Evolutionary conservation across 2,113 vertebrate species (phyloP), one percentile per base, ranked within the genome.

Genomic region (Tiliqua scincoides): DNA sequence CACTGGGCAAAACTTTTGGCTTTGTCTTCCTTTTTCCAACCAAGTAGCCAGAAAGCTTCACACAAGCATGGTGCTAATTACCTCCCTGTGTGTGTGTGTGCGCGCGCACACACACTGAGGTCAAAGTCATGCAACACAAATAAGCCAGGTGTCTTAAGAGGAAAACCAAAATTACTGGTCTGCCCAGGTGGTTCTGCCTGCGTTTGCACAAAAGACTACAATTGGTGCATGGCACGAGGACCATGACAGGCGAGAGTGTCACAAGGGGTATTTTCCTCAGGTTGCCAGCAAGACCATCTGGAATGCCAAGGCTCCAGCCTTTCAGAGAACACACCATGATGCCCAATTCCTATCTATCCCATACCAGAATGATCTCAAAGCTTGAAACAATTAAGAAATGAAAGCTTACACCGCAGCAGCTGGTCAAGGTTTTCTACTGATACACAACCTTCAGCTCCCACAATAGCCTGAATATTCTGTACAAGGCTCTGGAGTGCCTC

Each of bases 391-490:
- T 35, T 2, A 4, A 54, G 27, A 35, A 52, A 17, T 80, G 32
- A n/a, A 4, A 62, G 88, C 96, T 98, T 91, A 99, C 99, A 98
- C 1, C 96, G 92, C 79, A 94, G 30, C 18, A 99, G 92, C 52
- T 96, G 97, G 68, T 97, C 95, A 84, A 97, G 63, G 17, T 99
- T 99, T 92, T 99, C 98, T 90, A 98, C 94, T 0, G 96, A 95
- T 20, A 99, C 95, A 0, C 57, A 93, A 61, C 94, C 96, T 14
- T 94, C 93, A 0, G 89, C 68, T 35, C 98, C 98, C 8, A 98
- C 97, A 6, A 91, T 2, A 0, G 54, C 68, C 15, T 95, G 95
- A 57, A 99, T 88, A 18, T 95, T 91, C 32, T 96, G 95, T 32
- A 97, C 98, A 80, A 97, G 87, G 14, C 90, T 90, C 92, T 97